Percentiles rank a stretch among this genome's conserved stretches.
These are phyloP conservation scores for Netelia virgata DNA, from an alignment of 2,888 invertebrate genomes.

Conservation along the genomic window DNA sequence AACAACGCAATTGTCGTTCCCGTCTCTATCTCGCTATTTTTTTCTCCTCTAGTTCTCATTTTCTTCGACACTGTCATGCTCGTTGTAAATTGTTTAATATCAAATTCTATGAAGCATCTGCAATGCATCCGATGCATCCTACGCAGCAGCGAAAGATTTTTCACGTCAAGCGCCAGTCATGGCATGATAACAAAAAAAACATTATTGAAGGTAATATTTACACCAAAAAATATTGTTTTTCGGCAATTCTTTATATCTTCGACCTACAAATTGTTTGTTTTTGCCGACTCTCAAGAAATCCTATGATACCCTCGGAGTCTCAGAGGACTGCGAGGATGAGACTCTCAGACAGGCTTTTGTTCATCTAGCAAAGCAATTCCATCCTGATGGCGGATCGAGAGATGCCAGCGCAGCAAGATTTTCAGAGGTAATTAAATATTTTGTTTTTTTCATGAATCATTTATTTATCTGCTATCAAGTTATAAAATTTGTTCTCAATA, in stretches of 20 bases:
- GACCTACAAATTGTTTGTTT: constrained; percentile 6
- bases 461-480: background rate
- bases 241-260: background rate
- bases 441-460: background rate
- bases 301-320: constrained; percentile 89
- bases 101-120: constrained; percentile 3
- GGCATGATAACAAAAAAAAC: constrained; percentile 20
- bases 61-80: constrained; percentile 6
- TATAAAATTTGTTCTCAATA: no score
- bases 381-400: constrained; percentile 92
- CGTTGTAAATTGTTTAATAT: constrained; percentile 15
- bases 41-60: constrained; percentile 3
- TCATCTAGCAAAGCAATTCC: constrained; percentile 91
- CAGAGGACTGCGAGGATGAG: constrained; percentile 90
- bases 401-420: constrained; percentile 92
- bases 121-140: constrained; percentile 7
- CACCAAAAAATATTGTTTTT: background rate
- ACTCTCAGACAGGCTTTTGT: constrained; percentile 91
- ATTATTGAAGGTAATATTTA: constrained; percentile 30
- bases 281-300: constrained; percentile 87
- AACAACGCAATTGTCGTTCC: constrained; percentile 41
- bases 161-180: background rate
- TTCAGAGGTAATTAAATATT: constrained; percentile 85
- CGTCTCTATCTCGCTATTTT: background rate
- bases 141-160: background rate